These are phyloP conservation scores for Siniperca obscura DNA, from an alignment of 2,797 vertebrate species.

Conservation along the genomic window DNA sequence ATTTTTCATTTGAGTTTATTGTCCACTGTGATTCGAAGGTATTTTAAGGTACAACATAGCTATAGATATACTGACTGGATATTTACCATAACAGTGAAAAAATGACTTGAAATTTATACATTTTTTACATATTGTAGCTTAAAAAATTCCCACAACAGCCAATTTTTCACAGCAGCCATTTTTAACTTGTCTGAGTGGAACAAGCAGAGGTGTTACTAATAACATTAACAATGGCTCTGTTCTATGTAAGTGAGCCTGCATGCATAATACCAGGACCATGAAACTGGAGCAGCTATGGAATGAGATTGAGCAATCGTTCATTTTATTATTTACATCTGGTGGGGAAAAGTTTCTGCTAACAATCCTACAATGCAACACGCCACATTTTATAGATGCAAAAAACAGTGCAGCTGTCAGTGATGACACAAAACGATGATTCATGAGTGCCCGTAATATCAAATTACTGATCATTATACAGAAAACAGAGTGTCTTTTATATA, in stretches of 20 bases:
- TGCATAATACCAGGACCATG: too few species aligned
- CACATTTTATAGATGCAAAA: not conserved
- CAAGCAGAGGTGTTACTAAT: too few species aligned
- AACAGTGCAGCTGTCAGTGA: not conserved
- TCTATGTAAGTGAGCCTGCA: too few species aligned
- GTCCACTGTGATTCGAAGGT: not conserved
- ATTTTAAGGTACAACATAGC: not conserved
- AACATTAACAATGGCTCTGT: too few species aligned
- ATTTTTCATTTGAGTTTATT: not conserved
- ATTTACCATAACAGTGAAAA: not conserved
- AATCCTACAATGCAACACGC: too few species aligned
- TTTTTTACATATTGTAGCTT: too few species aligned
- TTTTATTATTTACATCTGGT: not conserved
- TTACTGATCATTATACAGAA: not conserved
- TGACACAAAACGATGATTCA: not conserved
- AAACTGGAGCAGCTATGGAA: too few species aligned
- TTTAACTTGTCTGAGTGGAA: too few species aligned
- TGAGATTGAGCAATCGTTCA: too few species aligned
- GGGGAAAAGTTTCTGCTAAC: not conserved
- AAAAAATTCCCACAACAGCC: too few species aligned
- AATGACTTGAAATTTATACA: too few species aligned
- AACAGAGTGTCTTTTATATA: not conserved
- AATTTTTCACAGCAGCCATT: too few species aligned
- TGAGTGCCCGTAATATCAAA: not conserved
- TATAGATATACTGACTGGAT: not conserved